These are phyloP conservation scores for Carassius auratus DNA, from an alignment of 2,113 vertebrate species.

Conservation along the genomic window DNA sequence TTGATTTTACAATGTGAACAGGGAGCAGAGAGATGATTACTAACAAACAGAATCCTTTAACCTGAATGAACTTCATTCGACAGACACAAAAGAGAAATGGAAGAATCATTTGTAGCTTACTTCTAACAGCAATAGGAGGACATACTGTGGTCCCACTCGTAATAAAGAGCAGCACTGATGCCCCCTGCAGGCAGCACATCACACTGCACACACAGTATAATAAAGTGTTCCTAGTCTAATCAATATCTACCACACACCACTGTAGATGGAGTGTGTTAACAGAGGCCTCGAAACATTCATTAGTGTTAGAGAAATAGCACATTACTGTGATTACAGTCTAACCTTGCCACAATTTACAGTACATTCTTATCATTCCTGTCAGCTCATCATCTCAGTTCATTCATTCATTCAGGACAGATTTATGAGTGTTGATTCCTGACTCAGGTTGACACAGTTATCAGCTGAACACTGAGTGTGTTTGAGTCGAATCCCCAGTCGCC, in stretches of 20 bases:
- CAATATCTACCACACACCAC: not conserved
- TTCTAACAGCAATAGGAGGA: not conserved
- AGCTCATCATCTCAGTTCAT: not conserved
- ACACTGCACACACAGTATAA: constrained; percentile 11
- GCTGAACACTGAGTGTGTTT: not conserved
- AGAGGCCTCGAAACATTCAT: constrained; percentile 1
- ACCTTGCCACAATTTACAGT: not conserved
- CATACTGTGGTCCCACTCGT: not conserved
- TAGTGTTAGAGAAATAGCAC: not conserved
- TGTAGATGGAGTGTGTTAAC: not conserved
- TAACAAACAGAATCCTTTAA: not conserved
- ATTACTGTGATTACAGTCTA: not conserved
- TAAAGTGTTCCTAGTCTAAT: not conserved
- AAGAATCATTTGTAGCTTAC: not conserved
- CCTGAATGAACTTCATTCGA: not conserved
- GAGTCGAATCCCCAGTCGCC: not conserved
- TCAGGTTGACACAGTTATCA: not conserved
- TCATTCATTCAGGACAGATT: constrained; percentile 1
- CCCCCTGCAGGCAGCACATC: constrained; percentile 33
- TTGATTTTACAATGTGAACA: not conserved
- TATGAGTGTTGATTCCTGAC: not conserved
- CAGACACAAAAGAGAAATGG: not conserved
- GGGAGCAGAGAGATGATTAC: not conserved
- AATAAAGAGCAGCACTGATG: constrained; percentile 25
- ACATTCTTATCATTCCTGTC: not conserved